Percentiles rank a stretch among this genome's conserved stretches.
These are phyloP conservation scores for Plecotus auritus DNA, from an alignment of 2,113 vertebrate genomes.

Conservation along the genomic window DNA sequence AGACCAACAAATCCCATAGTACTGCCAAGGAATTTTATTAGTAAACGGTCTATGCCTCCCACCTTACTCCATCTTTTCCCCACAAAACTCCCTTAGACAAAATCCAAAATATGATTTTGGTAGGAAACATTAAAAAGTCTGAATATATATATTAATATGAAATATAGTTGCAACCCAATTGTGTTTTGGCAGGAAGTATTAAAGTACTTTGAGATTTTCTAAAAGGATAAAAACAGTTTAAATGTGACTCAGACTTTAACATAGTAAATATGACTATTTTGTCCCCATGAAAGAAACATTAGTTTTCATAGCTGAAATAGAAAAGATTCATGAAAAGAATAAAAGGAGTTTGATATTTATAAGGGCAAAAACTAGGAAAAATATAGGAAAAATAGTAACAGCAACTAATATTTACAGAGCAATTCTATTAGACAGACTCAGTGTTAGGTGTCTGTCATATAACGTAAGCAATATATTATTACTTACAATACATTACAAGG, in stretches of 20 bases:
- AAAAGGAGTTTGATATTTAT: background rate
- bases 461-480: too few species aligned
- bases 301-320: background rate
- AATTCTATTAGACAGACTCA: background rate
- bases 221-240: background rate
- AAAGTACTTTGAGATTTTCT: background rate
- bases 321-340: background rate
- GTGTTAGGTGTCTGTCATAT: background rate
- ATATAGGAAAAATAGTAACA: background rate
- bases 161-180: background rate
- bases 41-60: background rate
- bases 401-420: background rate
- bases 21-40: background rate
- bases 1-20: background rate
- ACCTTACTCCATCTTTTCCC: background rate
- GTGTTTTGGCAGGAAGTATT: background rate
- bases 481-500: background rate
- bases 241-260: background rate
- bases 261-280: background rate
- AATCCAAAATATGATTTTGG: background rate
- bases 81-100: fast-evolving
- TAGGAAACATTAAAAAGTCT: background rate
- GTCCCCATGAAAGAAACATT: background rate
- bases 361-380: background rate
- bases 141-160: background rate